Conservation (phyloP, 1,140 invertebrate species). For the Phenacoccus solenopsis region DNA sequence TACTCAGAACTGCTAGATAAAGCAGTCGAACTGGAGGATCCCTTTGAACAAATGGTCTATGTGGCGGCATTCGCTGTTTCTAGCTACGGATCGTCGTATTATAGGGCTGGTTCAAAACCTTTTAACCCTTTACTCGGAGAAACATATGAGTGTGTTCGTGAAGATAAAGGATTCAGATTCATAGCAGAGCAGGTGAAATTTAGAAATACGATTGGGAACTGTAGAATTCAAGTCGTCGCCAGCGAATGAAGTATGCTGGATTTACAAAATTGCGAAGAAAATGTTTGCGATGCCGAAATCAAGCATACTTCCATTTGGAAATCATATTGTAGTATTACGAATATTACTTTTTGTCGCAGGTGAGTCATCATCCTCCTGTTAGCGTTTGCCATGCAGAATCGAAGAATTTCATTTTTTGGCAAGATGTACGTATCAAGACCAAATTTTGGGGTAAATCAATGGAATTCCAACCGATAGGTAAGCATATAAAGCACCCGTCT, state of each 20-base stretch:
- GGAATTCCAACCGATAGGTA: slow-evolving; percentile 70
- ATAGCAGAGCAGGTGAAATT: slow-evolving; percentile 51
- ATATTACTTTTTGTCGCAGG: slow-evolving; percentile 39
- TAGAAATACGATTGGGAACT: too few relatives aligned
- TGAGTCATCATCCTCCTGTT: slow-evolving; percentile 76
- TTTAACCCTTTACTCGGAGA: slow-evolving; percentile 79
- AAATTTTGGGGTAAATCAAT: slow-evolving; percentile 88
- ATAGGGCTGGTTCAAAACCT: slow-evolving; percentile 69
- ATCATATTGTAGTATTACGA: background rate
- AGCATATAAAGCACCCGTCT: slow-evolving; percentile 7
- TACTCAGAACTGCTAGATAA: slow-evolving; percentile 66
- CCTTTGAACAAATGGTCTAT: slow-evolving; percentile 57
- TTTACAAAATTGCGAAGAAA: too few relatives aligned
- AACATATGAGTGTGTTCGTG: slow-evolving; percentile 66
- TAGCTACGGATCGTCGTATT: slow-evolving; percentile 61
- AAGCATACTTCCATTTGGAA: too few relatives aligned
- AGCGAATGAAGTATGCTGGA: too few relatives aligned
- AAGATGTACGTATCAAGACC: slow-evolving; percentile 67
- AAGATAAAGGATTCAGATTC: slow-evolving; percentile 65
- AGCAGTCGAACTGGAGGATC: slow-evolving; percentile 47
- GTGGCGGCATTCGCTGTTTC: slow-evolving; percentile 74
- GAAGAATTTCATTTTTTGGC: slow-evolving; percentile 62
- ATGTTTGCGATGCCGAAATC: too few relatives aligned
- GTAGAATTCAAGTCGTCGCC: background rate
- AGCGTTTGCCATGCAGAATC: slow-evolving; percentile 68